phyloP scores from a whole-genome alignment of 2,888 invertebrate genomes.

The Xanthorhoe designata region DNA sequence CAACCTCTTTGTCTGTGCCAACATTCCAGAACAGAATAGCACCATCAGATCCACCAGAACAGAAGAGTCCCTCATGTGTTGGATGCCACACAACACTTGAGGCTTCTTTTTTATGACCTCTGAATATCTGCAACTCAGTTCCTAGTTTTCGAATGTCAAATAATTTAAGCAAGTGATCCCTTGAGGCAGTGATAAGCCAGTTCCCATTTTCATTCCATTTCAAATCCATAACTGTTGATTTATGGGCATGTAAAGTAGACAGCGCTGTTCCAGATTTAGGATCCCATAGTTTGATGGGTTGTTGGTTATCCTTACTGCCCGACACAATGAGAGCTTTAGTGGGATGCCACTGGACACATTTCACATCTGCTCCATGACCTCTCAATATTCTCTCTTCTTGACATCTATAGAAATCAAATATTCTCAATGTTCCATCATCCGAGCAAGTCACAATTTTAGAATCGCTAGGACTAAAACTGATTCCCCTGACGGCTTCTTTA shows the following conservation, averaged over 20 bases:
- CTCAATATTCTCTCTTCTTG: constrained; percentile 97
- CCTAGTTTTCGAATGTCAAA: constrained; percentile 98
- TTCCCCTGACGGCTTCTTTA: constrained; percentile 99
- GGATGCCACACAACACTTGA: constrained; percentile 99
- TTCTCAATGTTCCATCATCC: constrained; percentile 98
- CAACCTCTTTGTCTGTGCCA: constrained; percentile 98
- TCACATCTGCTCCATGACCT: constrained; percentile 99
- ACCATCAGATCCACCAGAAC: constrained; percentile 99
- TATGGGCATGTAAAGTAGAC: constrained; percentile 99
- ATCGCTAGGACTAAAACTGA: constrained; percentile 99
- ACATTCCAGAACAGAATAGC: constrained; percentile 99
- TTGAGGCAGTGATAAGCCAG: constrained; percentile 99
- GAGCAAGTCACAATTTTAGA: constrained; percentile 99
- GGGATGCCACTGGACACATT: constrained; percentile 99
- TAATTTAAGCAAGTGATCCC: constrained; percentile 98
- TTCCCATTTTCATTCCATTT: constrained; percentile 99
- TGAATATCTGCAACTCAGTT: constrained; percentile 98
- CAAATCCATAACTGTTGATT: constrained; percentile 99
- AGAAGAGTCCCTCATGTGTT: constrained; percentile 97
- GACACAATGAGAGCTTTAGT: constrained; percentile 98
- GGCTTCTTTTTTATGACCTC: constrained; percentile 99
- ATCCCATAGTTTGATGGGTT: constrained; percentile 99
- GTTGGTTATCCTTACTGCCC: constrained; percentile 99
- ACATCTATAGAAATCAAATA: constrained; percentile 99
- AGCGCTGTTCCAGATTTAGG: constrained; percentile 97